Evolutionary conservation across 2,888 invertebrate species (phyloP).

Genomic region (Tinea semifulvella): DNA sequence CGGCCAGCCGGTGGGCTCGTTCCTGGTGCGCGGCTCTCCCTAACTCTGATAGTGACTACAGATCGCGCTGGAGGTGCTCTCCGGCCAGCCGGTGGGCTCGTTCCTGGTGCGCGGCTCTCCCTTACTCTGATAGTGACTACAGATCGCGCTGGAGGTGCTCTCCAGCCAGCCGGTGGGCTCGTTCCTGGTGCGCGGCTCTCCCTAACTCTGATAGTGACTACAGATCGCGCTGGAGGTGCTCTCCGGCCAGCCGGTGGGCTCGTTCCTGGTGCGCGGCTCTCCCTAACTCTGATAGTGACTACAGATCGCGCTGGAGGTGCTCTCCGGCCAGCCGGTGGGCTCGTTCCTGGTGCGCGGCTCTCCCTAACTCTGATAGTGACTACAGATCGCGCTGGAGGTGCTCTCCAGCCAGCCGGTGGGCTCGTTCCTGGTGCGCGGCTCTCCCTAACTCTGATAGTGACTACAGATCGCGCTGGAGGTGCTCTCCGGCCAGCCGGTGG

Average conservation of each 20-base stretch:
- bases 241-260: conserved; percentile 88
- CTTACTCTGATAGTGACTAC: too few species aligned
- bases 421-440: conserved; percentile 94
- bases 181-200: conserved; percentile 94
- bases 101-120: conserved; percentile 96
- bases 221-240: conserved; percentile 93
- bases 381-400: conserved; percentile 92
- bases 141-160: conserved; percentile 91
- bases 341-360: conserved; percentile 96
- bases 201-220: too few species aligned
- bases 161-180: conserved; percentile 91
- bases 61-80: conserved; percentile 91
- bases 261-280: conserved; percentile 95
- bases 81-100: conserved; percentile 90
- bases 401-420: conserved; percentile 90
- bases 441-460: too few species aligned
- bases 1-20: conserved; percentile 91
- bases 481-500: conserved; percentile 87
- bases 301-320: conserved; percentile 91
- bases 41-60: too few species aligned
- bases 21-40: conserved; percentile 94
- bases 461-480: conserved; percentile 94
- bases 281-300: too few species aligned
- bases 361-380: too few species aligned
- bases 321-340: conserved; percentile 89